These are phyloP conservation scores for Cenopis cana DNA, from an alignment of 2,888 invertebrate genomes.

Conservation along the genomic window DNA sequence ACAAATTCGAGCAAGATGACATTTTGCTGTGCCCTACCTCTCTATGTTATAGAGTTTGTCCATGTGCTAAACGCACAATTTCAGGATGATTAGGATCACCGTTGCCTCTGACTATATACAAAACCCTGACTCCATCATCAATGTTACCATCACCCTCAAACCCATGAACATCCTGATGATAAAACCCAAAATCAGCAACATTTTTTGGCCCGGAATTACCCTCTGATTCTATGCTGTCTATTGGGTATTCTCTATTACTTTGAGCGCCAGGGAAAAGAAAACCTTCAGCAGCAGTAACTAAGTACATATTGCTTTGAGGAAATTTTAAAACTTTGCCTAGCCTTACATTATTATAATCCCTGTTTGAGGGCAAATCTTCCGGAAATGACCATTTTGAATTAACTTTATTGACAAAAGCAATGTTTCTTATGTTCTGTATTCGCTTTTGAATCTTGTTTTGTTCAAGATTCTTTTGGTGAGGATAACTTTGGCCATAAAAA, in stretches of 20 bases:
- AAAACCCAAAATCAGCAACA: constrained; percentile 7
- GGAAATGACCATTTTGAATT: constrained; percentile 67
- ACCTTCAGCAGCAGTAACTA: constrained; percentile 45
- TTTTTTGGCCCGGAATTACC: constrained; percentile 51
- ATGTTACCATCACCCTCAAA: constrained; percentile 48
- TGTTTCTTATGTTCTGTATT: constrained; percentile 67
- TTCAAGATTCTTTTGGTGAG: constrained; percentile 51
- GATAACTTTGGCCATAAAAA: constrained; percentile 56
- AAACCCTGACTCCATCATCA: constrained; percentile 55
- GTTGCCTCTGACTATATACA: constrained; percentile 79
- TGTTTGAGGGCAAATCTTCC: constrained; percentile 46
- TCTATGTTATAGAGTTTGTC: constrained; percentile 52
- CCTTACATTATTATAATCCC: constrained; percentile 42
- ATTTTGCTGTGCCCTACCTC: too few relatives aligned
- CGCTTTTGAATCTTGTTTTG: constrained; percentile 62
- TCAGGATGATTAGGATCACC: constrained; percentile 79
- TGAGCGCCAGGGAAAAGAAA: constrained; percentile 51
- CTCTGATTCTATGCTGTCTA: constrained; percentile 47
- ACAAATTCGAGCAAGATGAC: too few relatives aligned
- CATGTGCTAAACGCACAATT: constrained; percentile 70
- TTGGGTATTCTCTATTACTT: constrained; percentile 47
- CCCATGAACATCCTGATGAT: constrained; percentile 42
- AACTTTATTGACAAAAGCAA: constrained; percentile 49
- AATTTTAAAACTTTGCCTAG: constrained; percentile 53
- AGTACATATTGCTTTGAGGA: constrained; percentile 47